Evolutionary conservation across 2,113 vertebrate genomes (phyloP), one percentile per base, ranked within the genome.

Genomic region (Cephalopterus ornatus): DNA sequence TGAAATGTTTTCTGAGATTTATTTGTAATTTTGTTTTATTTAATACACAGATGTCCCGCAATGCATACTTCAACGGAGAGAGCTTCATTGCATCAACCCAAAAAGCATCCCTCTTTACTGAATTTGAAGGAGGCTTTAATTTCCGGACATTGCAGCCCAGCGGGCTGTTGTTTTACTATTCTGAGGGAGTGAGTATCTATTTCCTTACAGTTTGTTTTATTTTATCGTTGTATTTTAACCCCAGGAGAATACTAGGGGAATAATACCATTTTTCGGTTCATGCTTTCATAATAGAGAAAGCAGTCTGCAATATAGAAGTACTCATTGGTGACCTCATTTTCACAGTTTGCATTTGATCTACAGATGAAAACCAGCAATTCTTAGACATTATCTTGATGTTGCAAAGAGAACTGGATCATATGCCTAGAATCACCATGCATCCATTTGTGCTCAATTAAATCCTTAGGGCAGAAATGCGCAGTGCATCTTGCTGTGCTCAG

Each of bases 81-180:
- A 98, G 99, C 90, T 99, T 98, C 96, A 98, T 99, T 93, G 97
- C 98, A 71, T 99, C 99, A 58, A 98, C 96, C 58, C 99, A 99
- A 68, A 99, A 99, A 98, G 97, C 98, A 47, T 98, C 98, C 32
- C 98, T 98, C 52, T 99, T 99, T 33, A 96, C 98, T 85, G 98
- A 94, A 28, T 99, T 99, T 63, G 99, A 99, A 97, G 99, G 98
- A 92, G 99, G 99, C 44, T 98, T 99, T 91, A 99, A 98, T 97
- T 99, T 99, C 96, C 98, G 96, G 95, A 99, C 99, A 2, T 79
- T 99, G 70, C 98, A 99, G 89, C 98, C 99, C 73, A 99, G 94
- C 1, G 99, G 99, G 24, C 96, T 99, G 13, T 97, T 99, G 12
- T 99, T 99, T 97, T 99, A 99, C 93, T 98, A 97, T 93, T 96